Base-by-base conservation (phyloP, 2,113 vertebrate species). In the Xyliphius kryptos region DNA sequence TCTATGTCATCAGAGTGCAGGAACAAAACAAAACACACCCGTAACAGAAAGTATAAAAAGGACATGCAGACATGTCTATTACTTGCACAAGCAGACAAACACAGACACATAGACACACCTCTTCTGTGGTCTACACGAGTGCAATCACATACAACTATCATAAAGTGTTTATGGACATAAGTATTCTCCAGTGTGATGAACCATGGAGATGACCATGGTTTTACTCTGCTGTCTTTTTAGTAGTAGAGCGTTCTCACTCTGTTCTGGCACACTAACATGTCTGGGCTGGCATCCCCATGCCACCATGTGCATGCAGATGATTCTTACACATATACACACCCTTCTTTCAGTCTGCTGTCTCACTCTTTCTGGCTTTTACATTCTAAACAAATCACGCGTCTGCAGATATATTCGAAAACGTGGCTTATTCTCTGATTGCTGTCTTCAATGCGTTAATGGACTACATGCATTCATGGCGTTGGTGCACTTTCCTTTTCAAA, bases 301-400 rank as follows among this genome's bases (percentile, higher is more conserved):
- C 56, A 59, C 55, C 55, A 59, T 68, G 40, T 40, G 50, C 65
- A 49, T 57, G 62, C 72, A 56, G 66, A 69, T 32, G 69, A 65
- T 61, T 63, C 61, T 69, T 43, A 13, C 15, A 2, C 48, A 68
- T n/a, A n/a, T n/a, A n/a, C 63, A 58, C 72, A 50, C 60, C 37
- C 61, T 60, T 22, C 49, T 67, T 21, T 43, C 60, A 14, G 49
- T 68, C 65, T 64, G 65, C 62, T 63, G 37, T 32, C 54, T 63
- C 66, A 58, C n/a, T n/a, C n/a, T n/a, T n/a, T n/a, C n/a, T n/a
- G n/a, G n/a, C n/a, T n/a, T n/a, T n/a, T n/a, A n/a, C n/a, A n/a
- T n/a, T n/a, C n/a, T n/a, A n/a, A n/a, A n/a, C n/a, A n/a, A n/a
- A n/a, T n/a, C n/a, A n/a, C n/a, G n/a, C n/a, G n/a, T n/a, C n/a